A percentile compares a stretch with the other conserved stretches of the same genome.
Conservation (phyloP, 2,113 vertebrate genomes). For the Petromus typicus region DNA sequence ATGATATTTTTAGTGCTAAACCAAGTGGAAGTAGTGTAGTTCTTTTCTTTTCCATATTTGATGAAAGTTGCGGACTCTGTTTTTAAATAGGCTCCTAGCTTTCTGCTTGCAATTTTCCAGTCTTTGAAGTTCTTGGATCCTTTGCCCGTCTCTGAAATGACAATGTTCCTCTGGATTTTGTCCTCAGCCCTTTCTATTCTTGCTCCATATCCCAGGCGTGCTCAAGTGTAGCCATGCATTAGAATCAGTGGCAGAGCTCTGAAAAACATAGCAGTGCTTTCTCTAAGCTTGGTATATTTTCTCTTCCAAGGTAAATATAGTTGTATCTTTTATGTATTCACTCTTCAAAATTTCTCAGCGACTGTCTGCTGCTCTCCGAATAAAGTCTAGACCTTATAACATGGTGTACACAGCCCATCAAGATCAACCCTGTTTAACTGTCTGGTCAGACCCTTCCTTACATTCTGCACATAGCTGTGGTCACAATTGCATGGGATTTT, state of each 20-base stretch:
- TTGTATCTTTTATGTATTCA: not conserved
- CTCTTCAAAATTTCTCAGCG: not conserved
- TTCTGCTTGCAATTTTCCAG: not conserved
- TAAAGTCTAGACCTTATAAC: not conserved
- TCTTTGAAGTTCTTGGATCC: slow-evolving; percentile 22
- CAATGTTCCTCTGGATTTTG: not conserved
- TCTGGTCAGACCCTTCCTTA: not conserved
- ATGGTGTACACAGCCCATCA: not conserved
- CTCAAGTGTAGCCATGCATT: not conserved
- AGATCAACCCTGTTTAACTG: not conserved
- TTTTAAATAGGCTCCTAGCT: not conserved
- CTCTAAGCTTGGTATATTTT: not conserved
- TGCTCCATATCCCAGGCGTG: not conserved
- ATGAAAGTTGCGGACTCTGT: not conserved
- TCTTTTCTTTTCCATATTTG: not conserved
- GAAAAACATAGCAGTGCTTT: not conserved
- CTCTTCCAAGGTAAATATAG: not conserved
- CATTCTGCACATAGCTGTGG: not conserved
- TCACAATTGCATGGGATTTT: not conserved
- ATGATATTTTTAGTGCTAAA: slow-evolving; percentile 3
- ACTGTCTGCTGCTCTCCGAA: not conserved
- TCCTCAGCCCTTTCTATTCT: not conserved
- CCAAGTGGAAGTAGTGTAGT: not conserved
- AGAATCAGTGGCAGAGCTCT: not conserved
- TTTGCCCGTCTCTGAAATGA: not conserved